phyloP scores from a whole-genome alignment of 2,888 invertebrate species.

The Entomobrya proxima region DNA sequence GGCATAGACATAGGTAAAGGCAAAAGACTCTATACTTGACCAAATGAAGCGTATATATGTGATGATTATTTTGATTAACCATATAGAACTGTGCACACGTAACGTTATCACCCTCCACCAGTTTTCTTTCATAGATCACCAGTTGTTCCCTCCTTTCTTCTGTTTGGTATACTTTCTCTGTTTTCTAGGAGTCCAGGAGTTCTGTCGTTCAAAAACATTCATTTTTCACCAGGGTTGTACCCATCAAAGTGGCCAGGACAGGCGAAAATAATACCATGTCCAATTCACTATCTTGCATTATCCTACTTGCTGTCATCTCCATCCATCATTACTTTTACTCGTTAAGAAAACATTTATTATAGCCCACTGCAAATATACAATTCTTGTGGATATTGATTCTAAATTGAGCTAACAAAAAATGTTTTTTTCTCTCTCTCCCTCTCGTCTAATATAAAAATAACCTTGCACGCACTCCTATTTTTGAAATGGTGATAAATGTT shows the following conservation, averaged over 20 bases:
- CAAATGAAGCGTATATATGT: too few relatives aligned
- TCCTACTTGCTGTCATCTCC: background rate
- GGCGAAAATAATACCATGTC: background rate
- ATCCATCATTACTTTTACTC: background rate
- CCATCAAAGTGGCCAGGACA: background rate
- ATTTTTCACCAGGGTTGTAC: constrained; percentile 23
- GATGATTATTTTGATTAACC: too few relatives aligned
- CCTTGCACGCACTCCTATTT: too few relatives aligned
- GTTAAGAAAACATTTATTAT: background rate
- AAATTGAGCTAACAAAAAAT: too few relatives aligned
- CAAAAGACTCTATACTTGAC: background rate
- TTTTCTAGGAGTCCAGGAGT: background rate
- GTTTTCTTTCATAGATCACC: too few relatives aligned
- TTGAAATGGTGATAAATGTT: too few relatives aligned
- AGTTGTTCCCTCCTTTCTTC: too few relatives aligned
- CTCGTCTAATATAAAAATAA: too few relatives aligned
- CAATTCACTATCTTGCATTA: background rate
- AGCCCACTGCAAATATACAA: background rate
- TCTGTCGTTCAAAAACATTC: constrained; percentile 5
- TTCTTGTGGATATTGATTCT: too few relatives aligned
- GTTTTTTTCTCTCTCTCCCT: too few relatives aligned
- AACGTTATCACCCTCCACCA: too few relatives aligned
- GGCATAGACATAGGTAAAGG: background rate
- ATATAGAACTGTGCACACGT: too few relatives aligned
- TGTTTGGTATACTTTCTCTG: background rate